phyloP scores from a whole-genome alignment of 2,113 vertebrate genomes.

The Rhinoptilus africanus region DNA sequence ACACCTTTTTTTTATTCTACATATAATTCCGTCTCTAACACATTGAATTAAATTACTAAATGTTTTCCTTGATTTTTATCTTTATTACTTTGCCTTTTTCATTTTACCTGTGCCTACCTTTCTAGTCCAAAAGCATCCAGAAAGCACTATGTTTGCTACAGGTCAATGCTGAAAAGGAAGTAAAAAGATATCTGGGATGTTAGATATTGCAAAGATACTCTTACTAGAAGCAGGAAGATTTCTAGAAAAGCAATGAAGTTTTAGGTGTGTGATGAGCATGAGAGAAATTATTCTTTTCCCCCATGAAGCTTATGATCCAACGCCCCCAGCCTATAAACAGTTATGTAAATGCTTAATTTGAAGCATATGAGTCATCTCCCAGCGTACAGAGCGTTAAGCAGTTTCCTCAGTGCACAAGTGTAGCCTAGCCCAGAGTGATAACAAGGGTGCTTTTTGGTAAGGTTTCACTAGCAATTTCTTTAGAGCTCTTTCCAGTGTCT shows the following conservation, averaged over 20 bases:
- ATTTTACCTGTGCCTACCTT: neutral
- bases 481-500: neutral
- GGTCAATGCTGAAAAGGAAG: neutral
- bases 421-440: neutral
- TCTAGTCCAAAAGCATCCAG: neutral
- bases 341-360: conserved; percentile 42
- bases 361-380: neutral
- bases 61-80: neutral
- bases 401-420: neutral
- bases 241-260: neutral
- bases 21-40: neutral
- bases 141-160: neutral
- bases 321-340: neutral
- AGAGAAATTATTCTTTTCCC: neutral
- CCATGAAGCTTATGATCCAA: neutral
- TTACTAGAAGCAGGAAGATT: neutral
- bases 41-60: neutral
- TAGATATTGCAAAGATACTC: neutral
- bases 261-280: neutral
- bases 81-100: neutral
- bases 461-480: neutral
- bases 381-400: neutral
- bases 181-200: neutral
- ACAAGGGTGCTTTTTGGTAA: neutral
- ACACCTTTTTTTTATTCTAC: neutral